A percentile compares a stretch with the other conserved stretches of the same genome.
Evolutionary conservation across 2,888 invertebrate genomes (phyloP).

Genomic region (Mechanitis mazaeus): DNA sequence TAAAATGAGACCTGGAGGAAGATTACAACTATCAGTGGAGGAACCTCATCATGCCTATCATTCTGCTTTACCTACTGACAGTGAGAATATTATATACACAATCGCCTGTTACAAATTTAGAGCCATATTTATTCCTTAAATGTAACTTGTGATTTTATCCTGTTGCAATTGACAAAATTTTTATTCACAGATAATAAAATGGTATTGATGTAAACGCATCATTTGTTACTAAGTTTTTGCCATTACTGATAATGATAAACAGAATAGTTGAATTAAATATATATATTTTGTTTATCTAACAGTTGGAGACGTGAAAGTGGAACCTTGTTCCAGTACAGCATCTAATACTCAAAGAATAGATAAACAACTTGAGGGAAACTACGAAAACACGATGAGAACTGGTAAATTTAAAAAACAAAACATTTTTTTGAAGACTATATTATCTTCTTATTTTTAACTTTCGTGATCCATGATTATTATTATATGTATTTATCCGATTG

Average conservation of each 20-base stretch:
- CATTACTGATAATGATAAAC: too few species aligned
- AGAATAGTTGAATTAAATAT: too few species aligned
- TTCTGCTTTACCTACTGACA: constrained; percentile 54
- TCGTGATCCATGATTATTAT: too few species aligned
- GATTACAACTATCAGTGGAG: constrained; percentile 70
- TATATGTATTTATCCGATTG: too few species aligned
- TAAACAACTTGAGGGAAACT: neutral
- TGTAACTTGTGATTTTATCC: neutral
- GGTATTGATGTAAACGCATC: too few species aligned
- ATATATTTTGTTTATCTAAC: neutral
- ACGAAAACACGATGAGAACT: constrained; percentile 14
- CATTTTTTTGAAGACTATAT: neutral
- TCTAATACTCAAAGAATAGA: neutral
- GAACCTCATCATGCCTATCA: constrained; percentile 69
- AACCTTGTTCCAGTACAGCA: constrained; percentile 34
- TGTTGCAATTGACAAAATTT: too few species aligned
- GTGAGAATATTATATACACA: constrained; percentile 32
- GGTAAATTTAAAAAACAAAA: constrained; percentile 11
- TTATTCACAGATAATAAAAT: too few species aligned
- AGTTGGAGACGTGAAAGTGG: constrained; percentile 45
- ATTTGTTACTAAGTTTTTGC: too few species aligned
- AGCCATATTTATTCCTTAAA: neutral
- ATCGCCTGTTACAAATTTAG: neutral
- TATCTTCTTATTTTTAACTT: too few species aligned
- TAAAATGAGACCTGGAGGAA: constrained; percentile 65